Percentiles rank a stretch among this genome's conserved stretches.
These are phyloP conservation scores for Lasioglossum lativentre DNA, from an alignment of 2,888 invertebrate species.

Conservation along the genomic window DNA sequence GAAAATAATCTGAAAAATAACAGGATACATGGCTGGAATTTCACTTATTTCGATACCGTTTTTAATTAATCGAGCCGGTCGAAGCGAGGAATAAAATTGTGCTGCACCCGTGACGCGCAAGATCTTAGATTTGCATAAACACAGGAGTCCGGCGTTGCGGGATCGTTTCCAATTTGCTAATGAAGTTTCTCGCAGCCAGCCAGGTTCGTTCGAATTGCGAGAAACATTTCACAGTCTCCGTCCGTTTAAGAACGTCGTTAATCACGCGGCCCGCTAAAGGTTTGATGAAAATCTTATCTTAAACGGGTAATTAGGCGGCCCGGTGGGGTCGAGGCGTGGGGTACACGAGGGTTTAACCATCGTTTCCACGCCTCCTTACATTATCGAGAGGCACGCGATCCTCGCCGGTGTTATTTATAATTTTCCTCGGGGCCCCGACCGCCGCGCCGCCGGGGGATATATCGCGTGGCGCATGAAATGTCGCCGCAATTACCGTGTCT, in stretches of 20 bases:
- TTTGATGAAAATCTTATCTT: constrained; percentile 74
- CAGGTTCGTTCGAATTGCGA: background rate
- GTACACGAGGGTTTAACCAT: constrained; percentile 57
- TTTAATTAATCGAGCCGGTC: background rate
- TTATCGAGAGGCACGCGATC: constrained; percentile 71
- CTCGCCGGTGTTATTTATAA: constrained; percentile 5
- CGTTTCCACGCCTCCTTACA: constrained; percentile 69
- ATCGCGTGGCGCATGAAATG: constrained; percentile 58
- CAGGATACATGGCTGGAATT: background rate
- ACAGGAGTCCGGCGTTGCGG: background rate
- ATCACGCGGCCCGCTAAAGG: constrained; percentile 60
- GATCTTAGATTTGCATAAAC: background rate
- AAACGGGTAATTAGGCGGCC: constrained; percentile 72
- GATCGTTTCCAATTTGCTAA: background rate
- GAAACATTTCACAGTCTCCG: constrained; percentile 40
- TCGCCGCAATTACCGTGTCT: constrained; percentile 55
- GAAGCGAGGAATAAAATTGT: background rate
- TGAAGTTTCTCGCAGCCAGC: background rate
- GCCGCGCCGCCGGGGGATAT: background rate
- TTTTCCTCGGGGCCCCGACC: constrained; percentile 42
- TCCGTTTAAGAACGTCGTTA: constrained; percentile 61
- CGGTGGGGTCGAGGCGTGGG: constrained; percentile 51
- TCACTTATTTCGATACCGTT: background rate
- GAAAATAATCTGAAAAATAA: too few species aligned
- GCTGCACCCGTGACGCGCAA: background rate